These are phyloP conservation scores for Pyrrhia umbra DNA, from an alignment of 2,888 invertebrate genomes.

Conservation along the genomic window DNA sequence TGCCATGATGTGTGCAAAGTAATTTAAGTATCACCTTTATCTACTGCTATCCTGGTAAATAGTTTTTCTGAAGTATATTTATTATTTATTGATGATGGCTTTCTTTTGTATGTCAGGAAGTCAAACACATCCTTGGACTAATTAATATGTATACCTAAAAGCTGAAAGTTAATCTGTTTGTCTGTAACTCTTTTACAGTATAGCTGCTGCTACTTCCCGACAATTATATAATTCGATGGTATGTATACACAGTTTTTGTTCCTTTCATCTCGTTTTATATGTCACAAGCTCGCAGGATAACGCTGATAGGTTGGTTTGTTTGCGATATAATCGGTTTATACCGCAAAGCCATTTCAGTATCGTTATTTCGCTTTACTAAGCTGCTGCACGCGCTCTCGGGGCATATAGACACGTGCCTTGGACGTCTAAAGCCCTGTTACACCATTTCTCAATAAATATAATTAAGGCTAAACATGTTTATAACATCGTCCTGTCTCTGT, in stretches of 20 bases:
- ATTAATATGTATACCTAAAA: no score
- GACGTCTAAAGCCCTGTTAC: neutral
- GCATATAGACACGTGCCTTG: slow-evolving; percentile 12
- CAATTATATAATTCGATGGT: neutral
- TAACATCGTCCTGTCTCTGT: neutral
- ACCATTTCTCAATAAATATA: no score
- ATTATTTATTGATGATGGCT: neutral
- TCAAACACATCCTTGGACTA: no score
- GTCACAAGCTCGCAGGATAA: slow-evolving; percentile 10
- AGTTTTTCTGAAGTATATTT: neutral
- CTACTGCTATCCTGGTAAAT: neutral
- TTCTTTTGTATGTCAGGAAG: no score
- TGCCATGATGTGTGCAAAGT: neutral
- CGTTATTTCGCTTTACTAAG: slow-evolving; percentile 24
- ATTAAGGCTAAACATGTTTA: no score
- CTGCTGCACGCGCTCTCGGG: slow-evolving; percentile 21
- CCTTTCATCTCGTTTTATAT: slow-evolving; percentile 12
- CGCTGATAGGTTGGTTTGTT: slow-evolving; percentile 4
- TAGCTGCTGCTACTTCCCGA: neutral
- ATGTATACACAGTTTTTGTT: neutral
- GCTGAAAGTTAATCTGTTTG: no score
- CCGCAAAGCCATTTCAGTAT: neutral
- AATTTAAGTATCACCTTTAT: neutral
- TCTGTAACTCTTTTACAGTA: neutral
- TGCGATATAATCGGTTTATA: slow-evolving; percentile 17